Evolutionary conservation across 2,113 vertebrate genomes (phyloP).

Genomic region (Plectropomus leopardus): DNA sequence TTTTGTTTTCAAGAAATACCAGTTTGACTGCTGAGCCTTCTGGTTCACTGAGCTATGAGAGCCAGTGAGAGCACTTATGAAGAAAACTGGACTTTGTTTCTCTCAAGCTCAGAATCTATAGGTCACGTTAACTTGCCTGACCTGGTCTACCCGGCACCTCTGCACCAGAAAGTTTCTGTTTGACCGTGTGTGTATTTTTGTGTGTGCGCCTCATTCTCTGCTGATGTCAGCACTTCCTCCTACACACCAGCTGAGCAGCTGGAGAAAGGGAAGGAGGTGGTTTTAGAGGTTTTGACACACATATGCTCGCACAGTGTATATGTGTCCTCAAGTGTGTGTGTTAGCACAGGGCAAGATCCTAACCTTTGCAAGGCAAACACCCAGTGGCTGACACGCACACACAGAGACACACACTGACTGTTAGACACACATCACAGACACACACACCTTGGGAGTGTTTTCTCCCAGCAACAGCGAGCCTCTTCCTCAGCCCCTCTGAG

Average conservation of each 20-base stretch:
- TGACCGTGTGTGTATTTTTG: conserved; percentile 18
- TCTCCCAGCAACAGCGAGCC: conserved; percentile 66
- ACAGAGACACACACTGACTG: neutral
- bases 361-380: conserved; percentile 62
- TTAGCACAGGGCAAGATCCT: conserved; percentile 43
- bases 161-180: conserved; percentile 34
- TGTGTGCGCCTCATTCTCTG: conserved; percentile 48
- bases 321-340: conserved; percentile 36
- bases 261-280: conserved; percentile 52
- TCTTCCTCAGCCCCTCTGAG: conserved; percentile 48
- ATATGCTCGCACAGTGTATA: conserved; percentile 32
- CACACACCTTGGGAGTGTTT: conserved; percentile 47
- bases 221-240: conserved; percentile 79
- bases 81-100: neutral
- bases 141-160: conserved; percentile 15
- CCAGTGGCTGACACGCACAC: neutral
- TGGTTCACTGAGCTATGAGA: neutral
- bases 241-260: conserved; percentile 70
- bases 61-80: neutral
- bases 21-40: conserved; percentile 7
- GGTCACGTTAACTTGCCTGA: conserved; percentile 27
- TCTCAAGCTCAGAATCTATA: conserved; percentile 10
- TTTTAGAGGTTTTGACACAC: conserved; percentile 40
- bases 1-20: neutral
- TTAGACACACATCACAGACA: neutral